Evolutionary conservation across 2,113 vertebrate genomes (phyloP).

Genomic region (Connochaetes taurinus): DNA sequence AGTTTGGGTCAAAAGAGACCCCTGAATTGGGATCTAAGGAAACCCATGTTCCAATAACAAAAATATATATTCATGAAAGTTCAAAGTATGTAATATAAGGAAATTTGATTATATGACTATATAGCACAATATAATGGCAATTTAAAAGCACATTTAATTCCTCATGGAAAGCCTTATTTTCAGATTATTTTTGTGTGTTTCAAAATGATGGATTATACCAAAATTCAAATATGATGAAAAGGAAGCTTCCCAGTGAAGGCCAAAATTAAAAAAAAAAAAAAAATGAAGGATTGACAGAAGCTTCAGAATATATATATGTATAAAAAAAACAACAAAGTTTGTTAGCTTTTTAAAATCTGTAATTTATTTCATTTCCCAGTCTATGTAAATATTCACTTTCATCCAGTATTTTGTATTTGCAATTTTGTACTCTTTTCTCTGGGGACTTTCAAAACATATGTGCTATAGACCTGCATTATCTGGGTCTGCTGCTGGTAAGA

Average conservation of each 20-base stretch:
- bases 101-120: not conserved
- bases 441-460: not conserved
- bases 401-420: not conserved
- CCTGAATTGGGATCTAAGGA: not conserved
- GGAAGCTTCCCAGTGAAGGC: not conserved
- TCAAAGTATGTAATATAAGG: not conserved
- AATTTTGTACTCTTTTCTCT: not conserved
- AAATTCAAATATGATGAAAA: not conserved
- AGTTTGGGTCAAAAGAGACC: not conserved
- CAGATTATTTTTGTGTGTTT: not conserved
- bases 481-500: not conserved
- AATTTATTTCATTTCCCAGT: not conserved
- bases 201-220: not conserved
- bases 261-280: not conserved
- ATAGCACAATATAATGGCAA: not conserved
- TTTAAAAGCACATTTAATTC: not conserved
- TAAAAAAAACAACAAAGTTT: not conserved
- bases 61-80: not conserved
- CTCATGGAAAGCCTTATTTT: not conserved
- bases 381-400: not conserved
- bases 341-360: not conserved
- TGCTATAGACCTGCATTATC: not conserved
- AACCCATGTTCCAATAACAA: not conserved
- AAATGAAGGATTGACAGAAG: not conserved
- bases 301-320: not conserved